Base-by-base conservation (phyloP, 2,888 invertebrate genomes). In the Patella caerulea region DNA sequence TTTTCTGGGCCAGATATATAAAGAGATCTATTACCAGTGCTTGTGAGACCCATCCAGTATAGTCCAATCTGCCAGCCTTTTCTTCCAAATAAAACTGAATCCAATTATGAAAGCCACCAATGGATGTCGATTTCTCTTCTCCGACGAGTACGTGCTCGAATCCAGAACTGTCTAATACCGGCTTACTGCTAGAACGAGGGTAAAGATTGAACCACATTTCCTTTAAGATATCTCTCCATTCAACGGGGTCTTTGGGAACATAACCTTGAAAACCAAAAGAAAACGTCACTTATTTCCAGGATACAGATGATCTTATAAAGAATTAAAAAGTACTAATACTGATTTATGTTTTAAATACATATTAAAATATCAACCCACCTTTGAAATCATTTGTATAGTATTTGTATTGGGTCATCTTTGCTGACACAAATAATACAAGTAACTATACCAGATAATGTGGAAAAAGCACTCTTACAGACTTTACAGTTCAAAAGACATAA, bases 101-200 rank as follows among this genome's bases (percentile, higher is more conserved):
- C 97, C 97, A 98, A 90, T 96, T 97, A 91, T 98, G 98, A 82
- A 98, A 93, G 14, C 97, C 97, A 90, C 92, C 95, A 34, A 97
- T 94, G 3, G 45, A 52, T 15, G 69, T 94, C 94, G 89, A 79
- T 91, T 88, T 52, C 86, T 83, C 34, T 93, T 98, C 98, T 0
- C 96, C 95, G 3, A 97, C 94, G 91, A 98, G 97, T 34, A 97
- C 94, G 88, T 98, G 98, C 91, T 98, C 98, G 89, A 98, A 98
- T 1, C 97, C 98, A 65, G 96, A 96, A 86, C 97, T 97, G 79
- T 97, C 96, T 34, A 96, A 94, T 89, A 94, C 94, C 5, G 86
- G 94, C 93, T 54, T 96, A 95, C 81, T 97, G 93, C 0, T 96
- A 95, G 87, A 86, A 1, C 90, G 83, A 0, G 87, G 79, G 90